Conservation (phyloP, 2,797 vertebrate species). For the Neoniphon sammara region DNA sequence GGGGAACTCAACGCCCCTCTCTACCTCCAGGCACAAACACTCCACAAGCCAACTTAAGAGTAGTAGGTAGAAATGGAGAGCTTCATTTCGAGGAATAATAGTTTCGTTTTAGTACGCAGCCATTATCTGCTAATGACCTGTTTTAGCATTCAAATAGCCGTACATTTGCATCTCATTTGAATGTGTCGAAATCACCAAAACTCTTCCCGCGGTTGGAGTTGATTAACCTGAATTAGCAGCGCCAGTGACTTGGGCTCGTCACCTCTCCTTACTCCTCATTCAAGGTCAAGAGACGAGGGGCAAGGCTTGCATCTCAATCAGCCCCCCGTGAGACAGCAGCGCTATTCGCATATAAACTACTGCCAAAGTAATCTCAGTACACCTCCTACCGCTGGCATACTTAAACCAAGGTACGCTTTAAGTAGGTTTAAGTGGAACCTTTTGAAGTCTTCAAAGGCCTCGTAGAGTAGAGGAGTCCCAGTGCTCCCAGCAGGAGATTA, state of each 20-base stretch:
- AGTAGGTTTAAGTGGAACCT: slow-evolving; percentile 74
- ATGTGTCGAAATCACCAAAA: slow-evolving; percentile 47
- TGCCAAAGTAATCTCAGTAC: slow-evolving; percentile 57
- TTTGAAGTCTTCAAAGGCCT: slow-evolving; percentile 73
- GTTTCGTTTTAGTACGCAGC: slow-evolving; percentile 64
- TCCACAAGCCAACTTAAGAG: slow-evolving; percentile 79
- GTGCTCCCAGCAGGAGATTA: slow-evolving; percentile 47
- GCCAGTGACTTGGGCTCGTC: slow-evolving; percentile 34
- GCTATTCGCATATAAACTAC: slow-evolving; percentile 57
- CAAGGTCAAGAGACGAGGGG: slow-evolving; percentile 74
- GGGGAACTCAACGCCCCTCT: slow-evolving; percentile 74
- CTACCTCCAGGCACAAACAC: slow-evolving; percentile 80
- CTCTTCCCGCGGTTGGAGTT: background rate
- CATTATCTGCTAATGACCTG: slow-evolving; percentile 78
- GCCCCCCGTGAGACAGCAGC: slow-evolving; percentile 55
- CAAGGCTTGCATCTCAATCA: slow-evolving; percentile 60
- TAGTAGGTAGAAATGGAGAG: slow-evolving; percentile 71
- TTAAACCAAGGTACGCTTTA: slow-evolving; percentile 70
- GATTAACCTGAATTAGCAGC: slow-evolving; percentile 44
- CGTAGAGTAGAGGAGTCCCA: slow-evolving; percentile 58
- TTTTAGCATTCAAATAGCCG: slow-evolving; percentile 78
- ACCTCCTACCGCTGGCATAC: slow-evolving; percentile 57
- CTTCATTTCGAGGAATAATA: slow-evolving; percentile 80
- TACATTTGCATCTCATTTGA: slow-evolving; percentile 64
- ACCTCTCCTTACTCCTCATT: slow-evolving; percentile 36